Conservation (phyloP, 2,113 vertebrate genomes). For the Dolichotis patagonum region DNA sequence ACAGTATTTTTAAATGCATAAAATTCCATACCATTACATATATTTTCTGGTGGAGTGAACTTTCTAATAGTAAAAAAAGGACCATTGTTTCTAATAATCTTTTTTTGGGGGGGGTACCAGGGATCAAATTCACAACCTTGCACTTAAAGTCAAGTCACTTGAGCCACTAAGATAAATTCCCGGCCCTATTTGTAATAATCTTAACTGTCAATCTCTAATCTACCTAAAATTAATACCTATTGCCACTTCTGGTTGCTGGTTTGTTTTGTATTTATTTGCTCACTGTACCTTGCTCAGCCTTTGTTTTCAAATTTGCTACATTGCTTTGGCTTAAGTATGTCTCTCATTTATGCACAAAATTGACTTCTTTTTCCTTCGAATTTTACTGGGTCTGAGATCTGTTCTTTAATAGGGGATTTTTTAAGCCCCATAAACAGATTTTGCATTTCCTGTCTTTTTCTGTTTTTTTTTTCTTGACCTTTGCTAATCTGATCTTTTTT, state of each 20-base stretch:
- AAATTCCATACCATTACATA: neutral
- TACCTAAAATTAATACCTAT: neutral
- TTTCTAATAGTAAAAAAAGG: neutral
- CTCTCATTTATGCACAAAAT: neutral
- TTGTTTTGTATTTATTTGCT: neutral
- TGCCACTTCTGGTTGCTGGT: neutral
- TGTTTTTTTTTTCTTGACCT: neutral
- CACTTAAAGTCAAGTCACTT: too few species aligned
- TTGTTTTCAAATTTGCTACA: neutral
- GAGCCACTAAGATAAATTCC: too few species aligned
- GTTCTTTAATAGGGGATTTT: slow-evolving; percentile 23
- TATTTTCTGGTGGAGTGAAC: neutral
- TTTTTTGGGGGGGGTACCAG: neutral
- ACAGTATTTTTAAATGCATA: neutral
- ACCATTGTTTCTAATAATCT: neutral
- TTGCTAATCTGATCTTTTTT: neutral
- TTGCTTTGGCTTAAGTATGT: neutral
- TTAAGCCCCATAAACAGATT: neutral
- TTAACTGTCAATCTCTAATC: neutral
- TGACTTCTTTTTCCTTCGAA: neutral
- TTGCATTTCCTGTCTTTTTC: neutral
- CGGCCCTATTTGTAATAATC: neutral
- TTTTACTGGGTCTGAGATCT: neutral
- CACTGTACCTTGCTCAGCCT: too few species aligned
- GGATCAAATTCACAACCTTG: too few species aligned